Base-by-base conservation (phyloP, 1,140 invertebrate species). In the Triops longicaudatus region DNA sequence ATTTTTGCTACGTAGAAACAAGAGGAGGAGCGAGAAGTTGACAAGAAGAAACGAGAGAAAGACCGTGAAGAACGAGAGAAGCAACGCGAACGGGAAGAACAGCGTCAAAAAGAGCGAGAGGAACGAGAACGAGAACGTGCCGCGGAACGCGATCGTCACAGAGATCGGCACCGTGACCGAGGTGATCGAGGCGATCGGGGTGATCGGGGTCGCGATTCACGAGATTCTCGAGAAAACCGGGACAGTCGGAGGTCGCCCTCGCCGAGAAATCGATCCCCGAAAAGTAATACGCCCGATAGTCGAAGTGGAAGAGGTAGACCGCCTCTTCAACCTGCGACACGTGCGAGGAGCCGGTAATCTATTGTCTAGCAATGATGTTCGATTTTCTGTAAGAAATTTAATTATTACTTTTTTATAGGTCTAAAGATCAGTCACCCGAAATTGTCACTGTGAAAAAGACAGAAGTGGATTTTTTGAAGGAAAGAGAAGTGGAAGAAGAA, bases 401-500 rank as follows among this genome's bases (percentile, higher is more conserved):
- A 6, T 63, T 63, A n/a, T 63, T n/a, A 14, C 6, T 63, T 63
- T 17, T 63, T 17, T 63, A 17, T 6, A 63, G 50, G 50, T 63
- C 74, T 26, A 71, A 73, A 26, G 63, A 42, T 9, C 71, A 73
- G 42, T 73, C 76, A 28, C 76, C 76, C 12, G 76, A 77, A 73
- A 14, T 73, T 73, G 76, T 75, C 0, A 72, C 74, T 0, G n/a
- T 41, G 11, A 76, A 78, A 17, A 75, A 76, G 26, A 78, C 75
- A n/a, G 79, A 79, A 43, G 74, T 77, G 37, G 79, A 79, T n/a
- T 75, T 75, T 72, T 31, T 79, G 11, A 42, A 76, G 9, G 79
- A 79, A 72, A 77, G 75, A 72, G 79, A 95, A 84, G 89, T 96
- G 80, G 94, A 97, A 83, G 95, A 96, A 83, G 95, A 98, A 83